Evolutionary conservation across 1,140 invertebrate species (phyloP), one percentile per base, ranked within the genome.

Genomic region (Listronotus bonariensis): DNA sequence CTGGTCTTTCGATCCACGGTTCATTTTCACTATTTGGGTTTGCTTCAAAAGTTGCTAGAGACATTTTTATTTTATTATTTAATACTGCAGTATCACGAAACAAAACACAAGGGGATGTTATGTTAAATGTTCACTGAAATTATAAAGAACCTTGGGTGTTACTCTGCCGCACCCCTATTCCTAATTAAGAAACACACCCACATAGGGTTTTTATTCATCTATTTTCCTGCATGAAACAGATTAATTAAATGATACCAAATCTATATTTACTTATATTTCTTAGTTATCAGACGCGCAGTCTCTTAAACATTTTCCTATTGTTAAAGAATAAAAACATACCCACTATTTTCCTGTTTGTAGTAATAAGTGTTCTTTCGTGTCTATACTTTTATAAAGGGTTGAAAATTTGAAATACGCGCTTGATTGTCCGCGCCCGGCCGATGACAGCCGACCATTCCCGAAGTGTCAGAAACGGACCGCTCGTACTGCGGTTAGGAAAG

Each of bases 1-100:
- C 77, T 41, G 75, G 70, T 51, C 76, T 79, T 75, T 86, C 87
- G 41, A 88, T 81, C 86, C 86, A 88, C 63, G 82, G 82, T 63
- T 78, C 76, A 38, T 70, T 67, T 62, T 72, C 68, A 12, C 75
- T 70, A 45, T 76, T 72, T 3, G 77, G 77, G 69, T 77, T 78
- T 31, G 77, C 72, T 49, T 74, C 69, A 64, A 78, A 78, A 17
- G 72, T 76, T 3, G 76, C 76, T 60, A 73, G 76, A 56, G 67
- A 58, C 61, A 60, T 45, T 63, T 63, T 65, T 45, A 7, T 48
- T 48, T 48, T 20, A n/a, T 8, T 60, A 6, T 46, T 38, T 17
- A 36, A 51, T 46, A 45, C 20, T 20, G 31, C 34, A 34, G 17
- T 34, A 26, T 11, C 6, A 65, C 48, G 10, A 6, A 40, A 15